Evolutionary conservation across 2,113 vertebrate genomes (phyloP), one percentile per base, ranked within the genome.

Genomic region (Corynorhinus townsendii): DNA sequence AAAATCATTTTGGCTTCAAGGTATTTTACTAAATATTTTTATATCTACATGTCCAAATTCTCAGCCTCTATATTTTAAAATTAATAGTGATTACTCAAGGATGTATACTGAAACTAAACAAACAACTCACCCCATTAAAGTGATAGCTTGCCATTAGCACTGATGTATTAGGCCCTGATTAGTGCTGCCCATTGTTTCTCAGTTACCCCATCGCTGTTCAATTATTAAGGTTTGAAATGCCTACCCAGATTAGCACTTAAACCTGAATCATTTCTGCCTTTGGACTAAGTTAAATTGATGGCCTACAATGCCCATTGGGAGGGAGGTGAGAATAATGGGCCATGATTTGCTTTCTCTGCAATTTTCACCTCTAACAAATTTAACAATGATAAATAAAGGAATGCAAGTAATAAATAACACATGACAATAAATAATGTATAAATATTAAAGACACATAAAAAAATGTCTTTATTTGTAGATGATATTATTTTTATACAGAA

Each of bases 91-190:
- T 88, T 17, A 24, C 26, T 88, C 71, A 93, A 76, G 3, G 10
- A 22, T 73, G 56, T 11, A 0, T 86, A 82, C 10, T 95, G 72
- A 95, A 94, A 19, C 15, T 79, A 62, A 45, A 76, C 47, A 85
- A 26, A 47, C 15, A 28, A 26, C 68, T 80, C 40, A 91, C 40
- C 80, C 71, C 40, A 93, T 94, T 96, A 86, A 95, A 56, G 38
- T 73, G 90, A 96, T 83, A 86, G 62, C 83, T 96, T 95, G 73
- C 1, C 11, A 30, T 47, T 69, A 40, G 12, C n/a, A 75, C 14
- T 17, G 20, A 54, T 43, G 6, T 7, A 26, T 11, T 72, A 17
- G 9, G 3, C 7, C 28, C 5, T 56, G 49, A 5, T 62, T 9
- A 84, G 11, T 43, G 4, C 15, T 45, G 26, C 59, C 26, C 11